Percentiles rank a stretch among this genome's conserved stretches.
phyloP scores from a whole-genome alignment of 2,888 invertebrate species.

The Caenorhabditis becei region DNA sequence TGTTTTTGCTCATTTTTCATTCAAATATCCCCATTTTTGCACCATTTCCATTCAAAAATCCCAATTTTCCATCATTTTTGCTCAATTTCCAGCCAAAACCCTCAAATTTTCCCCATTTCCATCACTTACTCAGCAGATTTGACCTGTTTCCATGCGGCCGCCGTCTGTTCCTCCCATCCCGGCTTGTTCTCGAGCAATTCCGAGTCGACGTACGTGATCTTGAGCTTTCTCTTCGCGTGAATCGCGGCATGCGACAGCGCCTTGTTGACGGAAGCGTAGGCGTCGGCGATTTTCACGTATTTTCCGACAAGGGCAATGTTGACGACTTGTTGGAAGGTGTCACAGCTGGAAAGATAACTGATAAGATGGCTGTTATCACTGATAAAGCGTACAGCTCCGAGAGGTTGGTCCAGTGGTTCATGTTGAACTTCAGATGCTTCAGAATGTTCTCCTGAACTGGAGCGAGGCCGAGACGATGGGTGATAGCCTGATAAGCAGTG shows the following conservation, averaged over 20 bases:
- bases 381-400: constrained; percentile 68
- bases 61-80: no score
- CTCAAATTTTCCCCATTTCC: constrained; percentile 54
- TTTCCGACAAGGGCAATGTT: constrained; percentile 87
- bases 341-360: constrained; percentile 58
- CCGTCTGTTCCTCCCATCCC: constrained; percentile 59
- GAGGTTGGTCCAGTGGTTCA: constrained; percentile 75
- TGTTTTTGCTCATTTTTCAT: no score
- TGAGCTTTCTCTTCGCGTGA: constrained; percentile 89
- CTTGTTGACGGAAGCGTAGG: constrained; percentile 89
- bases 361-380: neutral
- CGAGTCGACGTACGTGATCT: constrained; percentile 84
- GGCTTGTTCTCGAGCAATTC: constrained; percentile 68
- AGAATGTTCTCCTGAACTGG: constrained; percentile 38
- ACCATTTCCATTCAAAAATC: no score
- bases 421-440: constrained; percentile 70
- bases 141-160: constrained; percentile 70
- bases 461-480: constrained; percentile 61
- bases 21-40: no score
- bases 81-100: no score
- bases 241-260: constrained; percentile 94
- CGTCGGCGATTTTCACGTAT: constrained; percentile 91
- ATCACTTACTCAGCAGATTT: constrained; percentile 78
- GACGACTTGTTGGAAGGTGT: constrained; percentile 83
- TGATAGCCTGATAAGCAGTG: constrained; percentile 36